Evolutionary conservation across 1,140 invertebrate species (phyloP).

Genomic region (Drosophila repleta): DNA sequence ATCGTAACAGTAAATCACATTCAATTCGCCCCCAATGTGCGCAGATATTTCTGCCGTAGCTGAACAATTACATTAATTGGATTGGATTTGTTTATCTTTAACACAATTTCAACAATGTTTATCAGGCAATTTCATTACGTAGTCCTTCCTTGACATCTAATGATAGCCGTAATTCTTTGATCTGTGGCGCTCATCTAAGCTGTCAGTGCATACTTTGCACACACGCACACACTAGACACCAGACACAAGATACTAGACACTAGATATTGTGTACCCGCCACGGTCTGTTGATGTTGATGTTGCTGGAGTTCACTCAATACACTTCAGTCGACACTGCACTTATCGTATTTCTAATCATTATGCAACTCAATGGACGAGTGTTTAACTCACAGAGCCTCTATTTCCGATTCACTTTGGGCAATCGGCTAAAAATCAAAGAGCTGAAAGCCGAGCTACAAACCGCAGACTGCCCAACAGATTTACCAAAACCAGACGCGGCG

Average conservation of each 20-base stretch:
- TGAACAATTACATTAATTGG: too few species aligned
- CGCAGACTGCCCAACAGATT: slow-evolving; percentile 28
- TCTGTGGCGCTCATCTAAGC: slow-evolving; percentile 25
- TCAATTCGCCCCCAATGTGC: too few species aligned
- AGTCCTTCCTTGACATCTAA: neutral
- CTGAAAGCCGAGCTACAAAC: slow-evolving; percentile 21
- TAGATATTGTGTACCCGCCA: slow-evolving; percentile 7
- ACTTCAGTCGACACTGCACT: slow-evolving; percentile 26
- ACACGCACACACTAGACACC: neutral
- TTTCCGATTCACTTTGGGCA: slow-evolving; percentile 43
- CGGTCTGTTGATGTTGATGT: slow-evolving; percentile 6
- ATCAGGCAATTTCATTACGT: neutral
- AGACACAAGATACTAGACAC: neutral
- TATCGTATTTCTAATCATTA: slow-evolving; percentile 55
- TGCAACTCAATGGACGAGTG: slow-evolving; percentile 42
- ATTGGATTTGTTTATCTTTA: slow-evolving; percentile 4
- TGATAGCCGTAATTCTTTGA: slow-evolving; percentile 32
- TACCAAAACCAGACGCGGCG: slow-evolving; percentile 19
- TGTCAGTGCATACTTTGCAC: slow-evolving; percentile 8
- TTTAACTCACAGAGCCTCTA: slow-evolving; percentile 41
- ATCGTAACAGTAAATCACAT: too few species aligned
- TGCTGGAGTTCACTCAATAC: slow-evolving; percentile 16
- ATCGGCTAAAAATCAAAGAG: slow-evolving; percentile 45
- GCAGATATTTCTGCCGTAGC: too few species aligned
- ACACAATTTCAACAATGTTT: neutral